A percentile compares a stretch with the other conserved stretches of the same genome.
phyloP scores from a whole-genome alignment of 2,888 invertebrate genomes.

The Halictus ligatus region DNA sequence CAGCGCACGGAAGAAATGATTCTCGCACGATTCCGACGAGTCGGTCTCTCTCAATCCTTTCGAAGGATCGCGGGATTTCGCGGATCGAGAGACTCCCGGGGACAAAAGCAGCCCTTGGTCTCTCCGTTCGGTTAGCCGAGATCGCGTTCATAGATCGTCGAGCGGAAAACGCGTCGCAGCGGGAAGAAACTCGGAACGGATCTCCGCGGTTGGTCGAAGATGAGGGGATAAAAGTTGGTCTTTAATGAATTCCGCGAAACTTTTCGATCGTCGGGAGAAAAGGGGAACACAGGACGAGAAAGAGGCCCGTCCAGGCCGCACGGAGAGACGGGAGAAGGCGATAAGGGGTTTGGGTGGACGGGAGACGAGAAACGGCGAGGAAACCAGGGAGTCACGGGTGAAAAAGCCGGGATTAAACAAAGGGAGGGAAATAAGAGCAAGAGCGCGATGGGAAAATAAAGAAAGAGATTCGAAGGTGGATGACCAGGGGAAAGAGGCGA shows the following conservation, averaged over 20 bases:
- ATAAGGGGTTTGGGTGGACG: background rate
- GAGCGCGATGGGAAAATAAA: background rate
- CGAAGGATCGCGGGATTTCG: background rate
- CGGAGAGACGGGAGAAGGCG: background rate
- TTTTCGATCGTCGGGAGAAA: slow-evolving; percentile 50
- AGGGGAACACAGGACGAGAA: slow-evolving; percentile 2
- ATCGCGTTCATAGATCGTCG: too few species aligned
- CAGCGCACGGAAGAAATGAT: too few species aligned
- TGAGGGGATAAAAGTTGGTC: background rate
- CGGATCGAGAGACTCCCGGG: too few species aligned
- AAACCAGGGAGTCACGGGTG: slow-evolving; percentile 7
- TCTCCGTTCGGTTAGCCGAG: too few species aligned
- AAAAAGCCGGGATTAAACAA: slow-evolving; percentile 33
- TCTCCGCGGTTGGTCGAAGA: background rate
- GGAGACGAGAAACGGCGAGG: background rate
- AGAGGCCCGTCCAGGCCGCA: background rate
- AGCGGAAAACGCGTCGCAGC: too few species aligned
- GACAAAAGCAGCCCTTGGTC: too few species aligned
- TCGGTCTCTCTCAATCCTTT: background rate
- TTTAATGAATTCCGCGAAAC: slow-evolving; percentile 62
- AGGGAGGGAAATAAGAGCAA: slow-evolving; percentile 22
- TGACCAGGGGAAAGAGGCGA: background rate
- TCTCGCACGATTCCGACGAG: too few species aligned
- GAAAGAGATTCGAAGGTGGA: slow-evolving; percentile 15
- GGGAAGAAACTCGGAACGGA: too few species aligned